phyloP scores from a whole-genome alignment of 1,140 invertebrate genomes.

The Ylistrum balloti region DNA sequence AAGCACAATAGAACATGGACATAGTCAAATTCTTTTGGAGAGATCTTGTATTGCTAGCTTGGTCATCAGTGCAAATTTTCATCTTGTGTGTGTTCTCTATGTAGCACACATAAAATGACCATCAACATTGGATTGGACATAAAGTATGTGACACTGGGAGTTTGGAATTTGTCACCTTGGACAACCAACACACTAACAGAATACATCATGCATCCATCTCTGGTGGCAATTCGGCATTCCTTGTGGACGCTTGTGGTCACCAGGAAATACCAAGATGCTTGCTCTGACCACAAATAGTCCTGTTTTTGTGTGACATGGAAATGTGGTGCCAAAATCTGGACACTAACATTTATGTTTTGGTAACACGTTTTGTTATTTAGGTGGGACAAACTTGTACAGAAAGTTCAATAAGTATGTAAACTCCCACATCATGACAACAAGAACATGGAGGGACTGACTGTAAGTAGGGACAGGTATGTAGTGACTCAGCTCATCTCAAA shows the following conservation, averaged over 20 bases:
- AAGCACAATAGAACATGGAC: neutral
- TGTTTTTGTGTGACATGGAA: neutral
- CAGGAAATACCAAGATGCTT: neutral
- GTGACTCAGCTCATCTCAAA: no score
- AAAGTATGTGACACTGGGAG: neutral
- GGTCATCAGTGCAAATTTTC: neutral
- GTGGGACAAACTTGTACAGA: neutral
- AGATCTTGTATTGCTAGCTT: neutral
- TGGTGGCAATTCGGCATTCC: constrained; percentile 29
- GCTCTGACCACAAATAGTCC: constrained; percentile 14
- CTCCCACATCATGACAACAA: neutral
- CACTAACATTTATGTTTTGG: neutral
- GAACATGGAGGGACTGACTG: neutral
- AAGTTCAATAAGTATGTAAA: neutral
- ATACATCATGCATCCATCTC: neutral
- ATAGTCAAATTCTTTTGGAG: neutral
- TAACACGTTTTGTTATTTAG: constrained; percentile 25
- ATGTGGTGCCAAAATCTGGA: neutral
- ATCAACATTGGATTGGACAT: constrained; percentile 38
- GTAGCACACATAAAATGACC: neutral
- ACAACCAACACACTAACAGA: neutral
- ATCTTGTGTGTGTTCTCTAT: neutral
- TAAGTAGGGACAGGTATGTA: no score
- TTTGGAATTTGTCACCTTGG: constrained; percentile 32
- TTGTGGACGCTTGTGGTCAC: neutral